Evolutionary conservation across 2,888 invertebrate species (phyloP), one percentile per base, ranked within the genome.

Genomic region (Heliconius ismenius): DNA sequence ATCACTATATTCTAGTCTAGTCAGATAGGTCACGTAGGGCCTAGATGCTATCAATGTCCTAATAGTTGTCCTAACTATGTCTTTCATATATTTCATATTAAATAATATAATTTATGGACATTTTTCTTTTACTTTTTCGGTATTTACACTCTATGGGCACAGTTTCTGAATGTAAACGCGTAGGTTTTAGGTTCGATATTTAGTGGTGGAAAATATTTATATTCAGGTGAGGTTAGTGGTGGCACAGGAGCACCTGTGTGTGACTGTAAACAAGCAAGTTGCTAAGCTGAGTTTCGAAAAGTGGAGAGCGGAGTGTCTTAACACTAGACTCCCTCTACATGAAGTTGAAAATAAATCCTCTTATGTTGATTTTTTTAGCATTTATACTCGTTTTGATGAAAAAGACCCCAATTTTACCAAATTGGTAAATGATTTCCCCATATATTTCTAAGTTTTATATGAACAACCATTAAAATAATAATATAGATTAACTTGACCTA

Each of bases 11-110:
- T 75, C 70, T 77, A 77, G 60, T 75, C 70, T 77, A 77, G 60
- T 69, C 73, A 43, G 79, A 79, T 79, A 78, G 79, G 78, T 78
- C 79, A 79, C 79, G 79, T 79, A 73, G 32, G 60, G 39, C 49
- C 64, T 73, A 62, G 21, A 54, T 75, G 73, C 65, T 79, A 79
- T 78, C 77, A 62, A 32, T 77, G 65, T 70, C 70, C 73, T 76
- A 79, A 78, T 75, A 77, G 76, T 68, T 74, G 76, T 72, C 73
- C 43, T 24, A 54, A 74, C 28, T 64, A 69, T 49, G 21, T 70
- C 65, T 65, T 26, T 39, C 70, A 43, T 75, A 70, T 70, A 62
- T 73, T 54, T 76, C 43, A 26, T 49, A 67, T 28, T 18, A 32
- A 39, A 77, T 68, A 15, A 77, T 63, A 15, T 54, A 36, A 77